Evolutionary conservation across 1,140 invertebrate genomes (phyloP).

Genomic region (Brachystomella parvula): DNA sequence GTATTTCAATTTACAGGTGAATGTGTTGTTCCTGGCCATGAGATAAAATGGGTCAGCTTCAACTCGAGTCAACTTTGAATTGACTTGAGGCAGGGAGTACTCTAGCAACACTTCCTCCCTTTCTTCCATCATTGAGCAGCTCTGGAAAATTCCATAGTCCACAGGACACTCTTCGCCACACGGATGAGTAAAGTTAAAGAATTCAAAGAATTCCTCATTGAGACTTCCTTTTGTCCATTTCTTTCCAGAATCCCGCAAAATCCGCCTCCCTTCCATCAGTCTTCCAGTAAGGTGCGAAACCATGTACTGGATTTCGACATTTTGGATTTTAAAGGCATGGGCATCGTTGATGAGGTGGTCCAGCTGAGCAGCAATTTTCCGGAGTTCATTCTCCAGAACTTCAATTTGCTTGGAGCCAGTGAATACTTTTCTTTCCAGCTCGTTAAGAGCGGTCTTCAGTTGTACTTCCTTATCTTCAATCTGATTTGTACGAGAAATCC

Average conservation of each 20-base stretch:
- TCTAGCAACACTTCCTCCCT: constrained; percentile 6
- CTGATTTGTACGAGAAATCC: not conserved
- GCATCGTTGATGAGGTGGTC: not conserved
- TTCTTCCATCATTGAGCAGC: not conserved
- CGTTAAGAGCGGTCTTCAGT: constrained; percentile 14
- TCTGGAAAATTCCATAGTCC: constrained; percentile 17
- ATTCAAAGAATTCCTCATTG: constrained; percentile 18
- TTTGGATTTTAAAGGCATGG: not conserved
- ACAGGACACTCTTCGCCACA: constrained; percentile 10
- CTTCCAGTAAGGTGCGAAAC: constrained; percentile 11
- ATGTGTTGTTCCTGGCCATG: not conserved
- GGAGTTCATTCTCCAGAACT: constrained; percentile 8
- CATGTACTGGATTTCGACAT: constrained; percentile 8
- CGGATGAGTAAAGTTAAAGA: constrained; percentile 11
- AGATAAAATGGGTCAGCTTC: constrained; percentile 17
- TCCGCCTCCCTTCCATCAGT: constrained; percentile 6
- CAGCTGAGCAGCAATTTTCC: not conserved
- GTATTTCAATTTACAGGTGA: constrained; percentile 15
- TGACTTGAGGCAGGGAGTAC: constrained; percentile 10
- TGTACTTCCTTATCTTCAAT: constrained; percentile 8
- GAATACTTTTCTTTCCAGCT: constrained; percentile 17
- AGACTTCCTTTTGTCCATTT: constrained; percentile 5
- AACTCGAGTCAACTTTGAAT: constrained; percentile 1
- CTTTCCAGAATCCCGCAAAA: not conserved
- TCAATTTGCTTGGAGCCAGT: not conserved